Conservation (phyloP, 2,113 vertebrate genomes). For the Elephas maximus region DNA sequence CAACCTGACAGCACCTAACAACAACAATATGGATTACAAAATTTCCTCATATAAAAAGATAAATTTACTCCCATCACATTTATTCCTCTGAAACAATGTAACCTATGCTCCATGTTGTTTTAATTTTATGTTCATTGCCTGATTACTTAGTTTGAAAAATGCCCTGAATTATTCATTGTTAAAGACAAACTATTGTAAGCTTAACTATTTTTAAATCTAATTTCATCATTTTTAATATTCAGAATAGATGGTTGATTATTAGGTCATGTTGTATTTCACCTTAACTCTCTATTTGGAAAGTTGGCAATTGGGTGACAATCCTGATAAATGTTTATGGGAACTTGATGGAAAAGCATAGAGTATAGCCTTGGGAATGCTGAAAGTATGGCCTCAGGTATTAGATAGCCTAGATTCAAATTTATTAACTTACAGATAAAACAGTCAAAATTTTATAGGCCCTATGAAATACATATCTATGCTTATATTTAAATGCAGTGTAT, state of each 20-base stretch:
- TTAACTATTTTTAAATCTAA: neutral
- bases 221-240: neutral
- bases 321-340: neutral
- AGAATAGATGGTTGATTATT: neutral
- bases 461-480: neutral
- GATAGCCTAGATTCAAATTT: neutral
- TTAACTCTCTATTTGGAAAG: neutral
- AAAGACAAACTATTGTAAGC: neutral
- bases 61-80: neutral
- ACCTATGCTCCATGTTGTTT: neutral
- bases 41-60: neutral
- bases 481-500: neutral
- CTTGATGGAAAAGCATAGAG: neutral
- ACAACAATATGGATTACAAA: neutral
- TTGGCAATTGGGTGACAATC: neutral
- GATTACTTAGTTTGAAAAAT: neutral
- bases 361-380: neutral
- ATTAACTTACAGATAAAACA: neutral
- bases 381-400: neutral
- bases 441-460: neutral
- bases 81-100: neutral
- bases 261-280: neutral
- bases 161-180: neutral
- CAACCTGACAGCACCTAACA: too few relatives aligned
- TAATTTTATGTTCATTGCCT: neutral